These are phyloP conservation scores for Zalophus californianus DNA, from an alignment of 2,797 vertebrate genomes.

Conservation along the genomic window DNA sequence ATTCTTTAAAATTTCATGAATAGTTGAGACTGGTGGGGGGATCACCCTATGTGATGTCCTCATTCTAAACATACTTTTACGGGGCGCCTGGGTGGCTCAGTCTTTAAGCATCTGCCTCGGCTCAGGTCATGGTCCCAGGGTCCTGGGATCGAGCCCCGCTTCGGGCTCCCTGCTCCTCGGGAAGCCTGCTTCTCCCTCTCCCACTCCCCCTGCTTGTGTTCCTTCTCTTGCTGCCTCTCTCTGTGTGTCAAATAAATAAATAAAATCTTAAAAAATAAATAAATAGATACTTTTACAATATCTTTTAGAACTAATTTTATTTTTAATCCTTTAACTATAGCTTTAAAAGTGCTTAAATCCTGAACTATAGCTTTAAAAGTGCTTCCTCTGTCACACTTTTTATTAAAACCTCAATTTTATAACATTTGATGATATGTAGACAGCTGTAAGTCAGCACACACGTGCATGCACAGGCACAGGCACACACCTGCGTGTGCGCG, in stretches of 20 bases:
- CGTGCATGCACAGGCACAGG: too few relatives aligned
- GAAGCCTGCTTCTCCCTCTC: too few relatives aligned
- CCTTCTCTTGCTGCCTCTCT: too few relatives aligned
- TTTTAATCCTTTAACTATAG: not conserved
- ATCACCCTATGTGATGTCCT: not conserved
- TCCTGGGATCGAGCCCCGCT: too few relatives aligned
- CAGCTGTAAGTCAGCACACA: not conserved
- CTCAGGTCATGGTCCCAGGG: too few relatives aligned
- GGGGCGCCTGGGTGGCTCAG: not conserved
- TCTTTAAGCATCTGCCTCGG: too few relatives aligned
- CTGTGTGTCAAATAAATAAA: too few relatives aligned
- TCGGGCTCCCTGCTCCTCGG: too few relatives aligned
- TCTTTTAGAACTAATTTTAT: not conserved
- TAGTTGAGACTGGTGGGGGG: not conserved
- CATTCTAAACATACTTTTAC: not conserved
- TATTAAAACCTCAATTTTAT: constrained; percentile 2
- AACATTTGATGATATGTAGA: not conserved
- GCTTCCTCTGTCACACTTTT: not conserved
- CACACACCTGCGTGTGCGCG: too few relatives aligned
- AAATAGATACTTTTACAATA: not conserved
- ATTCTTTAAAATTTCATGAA: not conserved
- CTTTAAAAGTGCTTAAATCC: not conserved
- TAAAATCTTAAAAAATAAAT: too few relatives aligned
- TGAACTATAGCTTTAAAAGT: not conserved
- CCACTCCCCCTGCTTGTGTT: too few relatives aligned